phyloP scores from a whole-genome alignment of 2,113 vertebrate species.

The Grallaria varia region DNA sequence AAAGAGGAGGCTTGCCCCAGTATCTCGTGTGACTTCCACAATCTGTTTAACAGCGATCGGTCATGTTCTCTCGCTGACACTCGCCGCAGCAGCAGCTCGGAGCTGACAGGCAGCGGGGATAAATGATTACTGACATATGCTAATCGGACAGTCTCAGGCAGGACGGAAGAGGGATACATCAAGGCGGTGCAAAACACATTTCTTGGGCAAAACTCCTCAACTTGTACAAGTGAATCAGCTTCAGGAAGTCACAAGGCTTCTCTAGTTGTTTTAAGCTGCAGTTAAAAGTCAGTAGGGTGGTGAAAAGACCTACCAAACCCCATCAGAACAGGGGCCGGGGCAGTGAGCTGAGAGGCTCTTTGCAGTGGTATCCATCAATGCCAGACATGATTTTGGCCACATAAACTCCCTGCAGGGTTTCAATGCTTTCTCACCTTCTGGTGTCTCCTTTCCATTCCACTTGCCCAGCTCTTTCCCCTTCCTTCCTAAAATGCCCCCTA shows the following conservation, averaged over 20 bases:
- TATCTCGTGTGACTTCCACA: constrained; percentile 76
- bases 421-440: not conserved
- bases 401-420: not conserved
- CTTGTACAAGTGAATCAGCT: constrained; percentile 57
- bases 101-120: constrained; percentile 57
- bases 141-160: constrained; percentile 64
- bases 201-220: constrained; percentile 7
- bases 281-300: not conserved
- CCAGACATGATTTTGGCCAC: constrained; percentile 7
- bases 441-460: not conserved
- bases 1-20: constrained; percentile 67
- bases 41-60: constrained; percentile 69
- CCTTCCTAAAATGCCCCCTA: not conserved
- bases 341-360: not conserved
- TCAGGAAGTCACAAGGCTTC: constrained; percentile 18
- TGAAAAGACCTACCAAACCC: not conserved
- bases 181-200: constrained; percentile 15
- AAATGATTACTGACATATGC: constrained; percentile 74
- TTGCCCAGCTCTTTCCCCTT: not conserved
- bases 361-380: constrained; percentile 17
- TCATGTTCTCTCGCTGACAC: constrained; percentile 65
- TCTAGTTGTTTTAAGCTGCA: not conserved
- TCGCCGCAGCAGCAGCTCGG: not conserved
- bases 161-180: constrained; percentile 22
- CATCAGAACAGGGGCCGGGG: not conserved